Evolutionary conservation across 2,113 vertebrate genomes (phyloP), one percentile per base, ranked within the genome.

Genomic region (Ellobius talpinus): DNA sequence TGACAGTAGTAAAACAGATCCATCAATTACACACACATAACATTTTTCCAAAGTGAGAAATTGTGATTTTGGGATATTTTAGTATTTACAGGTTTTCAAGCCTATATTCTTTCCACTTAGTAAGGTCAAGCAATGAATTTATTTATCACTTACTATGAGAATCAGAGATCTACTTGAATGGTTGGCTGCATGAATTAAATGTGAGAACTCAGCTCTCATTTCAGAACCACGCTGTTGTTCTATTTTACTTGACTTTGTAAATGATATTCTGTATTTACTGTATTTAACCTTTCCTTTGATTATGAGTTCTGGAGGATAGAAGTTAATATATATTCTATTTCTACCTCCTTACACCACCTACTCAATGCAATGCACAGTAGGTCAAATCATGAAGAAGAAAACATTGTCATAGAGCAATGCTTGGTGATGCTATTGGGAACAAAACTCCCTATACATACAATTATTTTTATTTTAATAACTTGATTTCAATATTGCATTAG

Each of bases 401-500:
- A 66, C 16, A 73, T 24, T 24, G 74, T 23, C 1, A n/a, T 45
- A 68, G 42, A 94, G 45, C 13, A 95, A 89, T 68, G 23, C 11
- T 79, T n/a, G 33, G 39, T 52, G 8, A 26, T 58, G 6, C 12
- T 87, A n/a, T 55, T 55, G 16, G 45, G 39, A 29, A 42, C 7
- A 63, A 5, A 63, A 63, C 72, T 70, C 89, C 23, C 31, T 84
- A 23, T 50, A 42, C 23, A 55, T 82, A 36, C 66, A 93, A 33
- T 90, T 31, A 87, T 73, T 70, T 68, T 84, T 74, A 91, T 85
- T 93, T 94, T 87, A 26, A 86, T 87, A 96, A 70, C 9, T 63
- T 90, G 17, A 68, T 42, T 97, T 97, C 52, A 76, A 39, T 29
- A 63, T 7, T 23, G 29, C 36, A 88, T 12, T 81, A n/a, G 3